Base-by-base conservation (phyloP, 64 coral and sea anemone genomes). In the Dendrophyllia cribrosa region DNA sequence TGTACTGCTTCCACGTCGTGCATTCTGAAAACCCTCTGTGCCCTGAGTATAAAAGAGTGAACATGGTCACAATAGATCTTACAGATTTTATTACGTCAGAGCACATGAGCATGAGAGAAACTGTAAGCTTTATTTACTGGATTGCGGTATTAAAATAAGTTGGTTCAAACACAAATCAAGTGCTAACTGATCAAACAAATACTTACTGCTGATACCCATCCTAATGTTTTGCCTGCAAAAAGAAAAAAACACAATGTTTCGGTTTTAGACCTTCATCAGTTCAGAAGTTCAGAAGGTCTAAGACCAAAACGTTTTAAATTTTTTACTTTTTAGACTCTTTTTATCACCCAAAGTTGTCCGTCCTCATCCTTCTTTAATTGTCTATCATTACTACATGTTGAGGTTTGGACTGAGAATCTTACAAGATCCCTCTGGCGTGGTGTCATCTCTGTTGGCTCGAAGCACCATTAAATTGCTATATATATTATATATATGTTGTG, bases 191-290 rank as follows among this genome's bases (percentile, higher is more conserved):
- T n/a, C 19, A 85, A 43, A 70, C 22, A 20, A 4, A 26, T 58
- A 98, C 97, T 96, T 94, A 98, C 97, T 15, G 97, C 94, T 56
- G 97, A 98, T 59, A 92, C 82, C 97, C 97, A 98, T 72, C 87
- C 97, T 44, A 98, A 87, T 61, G 94, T 96, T 50, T 93, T 93
- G 51, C 94, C 97, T 98, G 22, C 9, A 84, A 73, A 83, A 69
- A 77, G 83, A 21, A 81, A 69, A 60, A 77, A 5, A 93, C 4
- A 59, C 45, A 23, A 34, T 2, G 34, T 34, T 34, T 34, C 34
- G 34, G 34, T 34, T 2, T 34, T 34, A 34, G 34, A 34, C 34
- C 34, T 34, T 34, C 34, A 34, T 34, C 34, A 34, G 34, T 34
- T 34, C 34, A 34, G 34, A 34, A 34, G 34, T 34, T 34, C 34